Evolutionary conservation across 2,113 vertebrate genomes (phyloP).

Genomic region (Eretmochelys imbricata): DNA sequence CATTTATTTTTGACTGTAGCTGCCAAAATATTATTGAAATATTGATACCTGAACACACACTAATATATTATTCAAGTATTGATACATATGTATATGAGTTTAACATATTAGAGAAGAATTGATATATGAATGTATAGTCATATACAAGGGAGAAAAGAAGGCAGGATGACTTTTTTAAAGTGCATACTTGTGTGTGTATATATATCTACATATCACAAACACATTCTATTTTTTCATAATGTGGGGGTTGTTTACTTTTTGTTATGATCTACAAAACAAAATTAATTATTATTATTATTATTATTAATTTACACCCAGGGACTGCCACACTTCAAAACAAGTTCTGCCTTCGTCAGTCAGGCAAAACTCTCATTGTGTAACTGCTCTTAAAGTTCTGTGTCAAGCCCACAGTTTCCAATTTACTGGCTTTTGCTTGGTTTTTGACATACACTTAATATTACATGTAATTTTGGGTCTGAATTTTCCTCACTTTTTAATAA

Average conservation of each 20-base stretch:
- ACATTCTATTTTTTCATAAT: not conserved
- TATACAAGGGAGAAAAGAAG: not conserved
- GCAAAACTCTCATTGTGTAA: not conserved
- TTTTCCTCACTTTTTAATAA: not conserved
- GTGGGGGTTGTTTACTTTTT: not conserved
- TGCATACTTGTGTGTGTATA: not conserved
- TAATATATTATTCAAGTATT: not conserved
- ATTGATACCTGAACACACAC: not conserved
- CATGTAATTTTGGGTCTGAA: not conserved
- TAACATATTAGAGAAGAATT: not conserved
- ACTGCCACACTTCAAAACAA: not conserved
- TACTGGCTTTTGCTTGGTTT: not conserved
- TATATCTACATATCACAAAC: not conserved
- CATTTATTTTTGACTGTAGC: not conserved
- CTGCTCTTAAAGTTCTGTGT: not conserved
- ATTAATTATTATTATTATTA: not conserved
- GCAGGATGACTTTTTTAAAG: not conserved
- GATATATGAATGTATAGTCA: not conserved
- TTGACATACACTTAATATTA: not conserved
- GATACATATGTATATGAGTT: rapidly evolving
- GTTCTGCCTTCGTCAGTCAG: not conserved
- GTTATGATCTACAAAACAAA: not conserved
- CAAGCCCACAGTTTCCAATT: not conserved
- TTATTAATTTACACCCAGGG: not conserved
- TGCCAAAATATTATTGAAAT: not conserved